A percentile compares a stretch with the other conserved stretches of the same genome.
phyloP scores from a whole-genome alignment of 2,888 invertebrate species.

The Chrysotoxum bicinctum region DNA sequence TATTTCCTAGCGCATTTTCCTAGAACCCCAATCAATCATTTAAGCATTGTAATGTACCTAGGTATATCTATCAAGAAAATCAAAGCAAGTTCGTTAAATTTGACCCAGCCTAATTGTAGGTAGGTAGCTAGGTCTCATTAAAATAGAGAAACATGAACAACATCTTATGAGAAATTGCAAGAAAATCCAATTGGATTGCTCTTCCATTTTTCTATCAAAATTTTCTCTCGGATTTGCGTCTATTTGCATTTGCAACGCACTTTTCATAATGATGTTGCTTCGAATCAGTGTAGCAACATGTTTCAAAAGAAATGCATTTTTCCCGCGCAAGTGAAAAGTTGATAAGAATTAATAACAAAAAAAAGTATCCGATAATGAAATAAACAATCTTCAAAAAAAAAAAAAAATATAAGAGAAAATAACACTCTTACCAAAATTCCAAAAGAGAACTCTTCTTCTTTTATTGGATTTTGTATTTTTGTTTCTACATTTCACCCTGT shows the following conservation, averaged over 20 bases:
- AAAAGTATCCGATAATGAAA: background rate
- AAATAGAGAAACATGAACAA: too few relatives aligned
- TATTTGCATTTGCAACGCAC: background rate
- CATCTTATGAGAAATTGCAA: too few relatives aligned
- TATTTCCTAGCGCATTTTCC: too few relatives aligned
- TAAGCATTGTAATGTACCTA: too few relatives aligned
- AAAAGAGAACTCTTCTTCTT: constrained; percentile 57
- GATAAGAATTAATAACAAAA: background rate
- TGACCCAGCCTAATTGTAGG: too few relatives aligned
- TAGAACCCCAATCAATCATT: too few relatives aligned
- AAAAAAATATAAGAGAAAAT: constrained; percentile 2
- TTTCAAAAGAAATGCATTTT: constrained; percentile 30
- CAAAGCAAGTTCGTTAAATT: too few relatives aligned
- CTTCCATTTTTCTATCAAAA: background rate
- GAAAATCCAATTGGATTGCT: background rate
- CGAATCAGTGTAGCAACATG: constrained; percentile 45
- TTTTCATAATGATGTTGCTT: constrained; percentile 32
- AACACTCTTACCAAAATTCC: background rate
- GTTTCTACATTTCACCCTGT: constrained; percentile 49
- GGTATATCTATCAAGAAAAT: too few relatives aligned
- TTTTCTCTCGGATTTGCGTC: background rate
- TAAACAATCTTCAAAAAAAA: background rate
- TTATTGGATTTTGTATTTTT: constrained; percentile 54
- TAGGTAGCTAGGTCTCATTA: too few relatives aligned
- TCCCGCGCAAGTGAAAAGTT: constrained; percentile 37